A percentile compares a stretch with the other conserved stretches of the same genome.
Evolutionary conservation across 2,113 vertebrate genomes (phyloP).

Genomic region (Petromus typicus): DNA sequence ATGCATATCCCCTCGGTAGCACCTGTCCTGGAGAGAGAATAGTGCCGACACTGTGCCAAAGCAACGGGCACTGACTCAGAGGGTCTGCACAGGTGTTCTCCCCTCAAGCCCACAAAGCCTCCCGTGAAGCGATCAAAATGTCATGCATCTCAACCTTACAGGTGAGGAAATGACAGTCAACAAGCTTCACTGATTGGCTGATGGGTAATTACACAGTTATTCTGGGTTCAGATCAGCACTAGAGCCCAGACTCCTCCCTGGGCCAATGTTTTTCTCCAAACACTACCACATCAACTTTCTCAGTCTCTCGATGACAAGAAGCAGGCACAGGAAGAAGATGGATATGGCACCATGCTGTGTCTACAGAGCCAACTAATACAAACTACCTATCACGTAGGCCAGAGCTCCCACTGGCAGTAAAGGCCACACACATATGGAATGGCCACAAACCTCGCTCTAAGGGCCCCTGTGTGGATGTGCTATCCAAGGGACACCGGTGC

Average conservation of each 20-base stretch:
- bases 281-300: neutral
- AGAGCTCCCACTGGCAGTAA: neutral
- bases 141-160: neutral
- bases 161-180: neutral
- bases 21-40: neutral
- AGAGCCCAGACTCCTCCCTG: neutral
- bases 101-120: neutral
- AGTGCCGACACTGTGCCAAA: neutral
- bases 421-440: no score
- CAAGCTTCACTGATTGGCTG: neutral
- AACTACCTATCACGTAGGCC: neutral
- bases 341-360: neutral
- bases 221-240: neutral
- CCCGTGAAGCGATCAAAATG: neutral
- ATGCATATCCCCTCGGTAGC: neutral
- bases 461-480: rapidly evolving
- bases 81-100: neutral
- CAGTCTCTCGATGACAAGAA: neutral
- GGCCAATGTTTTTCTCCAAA: neutral
- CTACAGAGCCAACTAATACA: neutral
- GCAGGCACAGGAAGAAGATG: neutral
- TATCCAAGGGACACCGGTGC: neutral
- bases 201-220: neutral
- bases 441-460: neutral
- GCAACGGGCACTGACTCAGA: neutral